Percentiles rank a stretch among this genome's conserved stretches.
phyloP scores from a whole-genome alignment of 1,140 invertebrate species.

The Sycophila sp. region DNA sequence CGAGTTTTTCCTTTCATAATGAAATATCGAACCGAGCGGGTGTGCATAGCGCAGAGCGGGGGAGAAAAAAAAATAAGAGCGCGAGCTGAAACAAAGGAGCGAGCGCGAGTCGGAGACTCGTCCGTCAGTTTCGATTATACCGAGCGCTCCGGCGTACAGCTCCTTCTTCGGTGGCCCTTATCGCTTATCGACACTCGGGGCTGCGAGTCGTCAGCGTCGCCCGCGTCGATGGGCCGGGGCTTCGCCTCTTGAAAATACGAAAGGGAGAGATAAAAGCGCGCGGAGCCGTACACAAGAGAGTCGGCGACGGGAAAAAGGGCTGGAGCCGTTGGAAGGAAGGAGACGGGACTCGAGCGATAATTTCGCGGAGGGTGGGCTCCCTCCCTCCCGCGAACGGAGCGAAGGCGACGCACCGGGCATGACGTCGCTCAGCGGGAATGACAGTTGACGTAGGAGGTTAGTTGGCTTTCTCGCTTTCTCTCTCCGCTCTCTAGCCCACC shows the following conservation, averaged over 20 bases:
- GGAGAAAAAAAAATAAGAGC: neutral
- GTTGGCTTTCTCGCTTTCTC: neutral
- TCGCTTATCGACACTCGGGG: constrained; percentile 21
- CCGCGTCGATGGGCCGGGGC: neutral
- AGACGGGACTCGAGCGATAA: neutral
- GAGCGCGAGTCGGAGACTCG: constrained; percentile 6
- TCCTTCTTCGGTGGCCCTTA: neutral
- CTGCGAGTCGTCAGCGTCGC: too few species aligned
- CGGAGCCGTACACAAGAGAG: neutral
- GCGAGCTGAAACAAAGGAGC: constrained; percentile 25
- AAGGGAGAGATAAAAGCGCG: neutral
- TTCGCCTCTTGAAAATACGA: constrained; percentile 1
- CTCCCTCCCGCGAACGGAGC: too few species aligned
- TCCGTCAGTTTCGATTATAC: constrained; percentile 8
- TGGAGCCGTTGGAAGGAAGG: neutral
- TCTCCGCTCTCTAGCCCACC: neutral
- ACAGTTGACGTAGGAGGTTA: constrained; percentile 37
- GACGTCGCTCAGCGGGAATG: constrained; percentile 34
- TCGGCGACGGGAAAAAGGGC: neutral
- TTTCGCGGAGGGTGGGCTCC: too few species aligned
- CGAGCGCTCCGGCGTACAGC: neutral
- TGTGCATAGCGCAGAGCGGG: neutral
- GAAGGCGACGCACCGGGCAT: constrained; percentile 12
- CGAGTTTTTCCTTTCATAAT: neutral
- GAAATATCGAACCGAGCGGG: neutral